Evolutionary conservation across 1,140 invertebrate genomes (phyloP), one percentile per base, ranked within the genome.

Genomic region (Procambarus virginalis): DNA sequence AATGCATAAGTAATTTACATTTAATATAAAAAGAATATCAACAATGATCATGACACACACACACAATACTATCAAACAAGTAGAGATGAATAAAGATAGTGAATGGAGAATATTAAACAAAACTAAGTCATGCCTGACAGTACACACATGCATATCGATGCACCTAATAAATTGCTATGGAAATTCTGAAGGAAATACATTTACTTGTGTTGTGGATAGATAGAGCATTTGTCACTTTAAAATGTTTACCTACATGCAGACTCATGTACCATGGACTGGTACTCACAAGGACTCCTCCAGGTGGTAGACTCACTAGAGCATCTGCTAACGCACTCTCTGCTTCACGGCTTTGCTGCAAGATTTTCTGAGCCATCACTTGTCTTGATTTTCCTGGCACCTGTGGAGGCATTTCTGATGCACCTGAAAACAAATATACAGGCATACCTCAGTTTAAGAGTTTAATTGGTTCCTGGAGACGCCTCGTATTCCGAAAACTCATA

Each of bases 331-430:
- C 96, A 83, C 95, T 96, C 94, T 99, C 98, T 0, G 97, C 97
- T 94, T 98, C 98, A n/a, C 97, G 94, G 75, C 97, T 97, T 92
- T 98, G 97, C 90, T 97, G 96, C 64, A 99, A 94, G 91, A 98
- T 96, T 83, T 97, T 96, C 90, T 98, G 96, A 0, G 97, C 96
- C 94, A 97, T 95, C 1, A 97, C 95, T 60, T 95, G 96, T 93
- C 95, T 95, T 68, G 91, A 85, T 46, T 92, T 92, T 87, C 93
- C 94, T 73, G 86, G 92, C n/a, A 86, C 92, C 48, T 85, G 82
- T n/a, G 91, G 92, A 60, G 92, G 92, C 92, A 92, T 92, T 89
- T 92, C 91, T 64, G 89, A 83, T 22, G 87, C 90, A 92, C 92
- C 84, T 77, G 84, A 60, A 84, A 86, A 77, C 82, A 75, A 34